A percentile compares a stretch with the other conserved stretches of the same genome.
phyloP scores from a whole-genome alignment of 2,888 invertebrate species.

The Drosophila paranaensis region DNA sequence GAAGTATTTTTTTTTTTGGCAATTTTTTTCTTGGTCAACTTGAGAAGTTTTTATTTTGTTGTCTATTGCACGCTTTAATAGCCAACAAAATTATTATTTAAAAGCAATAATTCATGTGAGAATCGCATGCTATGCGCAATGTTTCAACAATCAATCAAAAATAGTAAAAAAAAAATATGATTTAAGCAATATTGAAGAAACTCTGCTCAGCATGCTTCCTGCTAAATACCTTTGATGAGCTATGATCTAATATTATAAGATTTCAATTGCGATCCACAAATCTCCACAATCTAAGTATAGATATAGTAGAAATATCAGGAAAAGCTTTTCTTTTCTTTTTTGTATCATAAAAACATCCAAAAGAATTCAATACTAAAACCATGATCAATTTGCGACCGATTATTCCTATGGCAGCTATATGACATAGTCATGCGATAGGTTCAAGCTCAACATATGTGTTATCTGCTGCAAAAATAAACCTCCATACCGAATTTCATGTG shows the following conservation, averaged over 20 bases:
- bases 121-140: slow-evolving; percentile 41
- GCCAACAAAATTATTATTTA: slow-evolving; percentile 24
- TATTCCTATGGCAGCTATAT: not conserved
- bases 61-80: slow-evolving; percentile 53
- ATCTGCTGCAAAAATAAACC: not conserved
- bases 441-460: not conserved
- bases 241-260: not conserved
- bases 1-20: slow-evolving; percentile 40
- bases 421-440: not conserved
- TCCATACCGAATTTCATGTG: not conserved
- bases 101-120: slow-evolving; percentile 16
- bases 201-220: not conserved
- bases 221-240: not conserved
- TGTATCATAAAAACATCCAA: too few species aligned
- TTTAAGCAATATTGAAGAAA: not conserved
- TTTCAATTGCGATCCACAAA: too few species aligned
- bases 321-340: not conserved
- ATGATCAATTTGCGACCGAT: not conserved
- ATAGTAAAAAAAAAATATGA: not conserved
- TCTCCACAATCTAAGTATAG: not conserved
- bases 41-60: slow-evolving; percentile 27
- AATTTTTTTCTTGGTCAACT: slow-evolving; percentile 30
- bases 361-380: not conserved
- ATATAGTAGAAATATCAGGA: not conserved
- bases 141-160: slow-evolving; percentile 45